Evolutionary conservation across 2,888 invertebrate genomes (phyloP).

Genomic region (Tiliacea citrago): DNA sequence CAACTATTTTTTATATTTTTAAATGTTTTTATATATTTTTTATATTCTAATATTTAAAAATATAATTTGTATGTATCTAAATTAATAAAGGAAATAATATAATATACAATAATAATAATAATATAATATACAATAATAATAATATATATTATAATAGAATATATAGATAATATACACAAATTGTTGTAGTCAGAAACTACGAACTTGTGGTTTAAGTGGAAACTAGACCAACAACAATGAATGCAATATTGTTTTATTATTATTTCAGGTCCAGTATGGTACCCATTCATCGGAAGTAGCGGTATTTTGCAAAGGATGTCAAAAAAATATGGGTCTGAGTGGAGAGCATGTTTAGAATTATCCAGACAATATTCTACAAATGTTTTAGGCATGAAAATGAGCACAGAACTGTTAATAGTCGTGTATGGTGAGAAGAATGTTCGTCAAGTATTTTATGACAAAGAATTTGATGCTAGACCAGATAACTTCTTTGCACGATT

Average conservation of each 20-base stretch:
- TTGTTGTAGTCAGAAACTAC: neutral
- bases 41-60: too few relatives aligned
- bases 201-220: too few relatives aligned
- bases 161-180: neutral
- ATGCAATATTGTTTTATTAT: conserved; percentile 4
- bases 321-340: conserved; percentile 84
- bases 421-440: conserved; percentile 92
- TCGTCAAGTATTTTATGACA: conserved; percentile 90
- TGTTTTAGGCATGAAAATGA: conserved; percentile 92
- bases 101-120: too few relatives aligned
- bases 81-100: too few relatives aligned
- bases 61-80: too few relatives aligned
- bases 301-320: conserved; percentile 73
- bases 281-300: conserved; percentile 82
- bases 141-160: too few relatives aligned
- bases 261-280: conserved; percentile 85
- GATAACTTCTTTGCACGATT: conserved; percentile 93
- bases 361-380: conserved; percentile 91
- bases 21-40: too few relatives aligned
- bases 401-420: conserved; percentile 91
- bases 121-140: too few relatives aligned
- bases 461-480: conserved; percentile 93
- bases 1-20: too few relatives aligned
- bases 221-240: neutral
- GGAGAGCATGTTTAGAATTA: conserved; percentile 91